phyloP scores from a whole-genome alignment of 2,797 vertebrate species.

The Hippocampus kuda region DNA sequence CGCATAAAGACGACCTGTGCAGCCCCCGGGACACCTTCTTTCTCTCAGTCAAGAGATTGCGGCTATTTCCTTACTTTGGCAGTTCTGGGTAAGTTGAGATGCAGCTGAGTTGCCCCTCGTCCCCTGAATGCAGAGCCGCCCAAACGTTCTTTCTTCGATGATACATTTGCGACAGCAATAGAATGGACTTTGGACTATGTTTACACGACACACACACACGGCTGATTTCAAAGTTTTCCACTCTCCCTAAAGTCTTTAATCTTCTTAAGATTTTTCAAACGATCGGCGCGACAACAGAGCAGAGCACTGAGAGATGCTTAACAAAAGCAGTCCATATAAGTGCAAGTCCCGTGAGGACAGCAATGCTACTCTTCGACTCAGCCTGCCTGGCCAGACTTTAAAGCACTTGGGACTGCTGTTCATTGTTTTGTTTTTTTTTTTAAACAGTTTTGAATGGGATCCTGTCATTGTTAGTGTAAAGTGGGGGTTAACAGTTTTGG shows the following conservation, averaged over 20 bases:
- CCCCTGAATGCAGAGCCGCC: constrained; percentile 12
- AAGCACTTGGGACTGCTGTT: constrained; percentile 43
- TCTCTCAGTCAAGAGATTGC: constrained; percentile 5
- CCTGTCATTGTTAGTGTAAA: constrained; percentile 49
- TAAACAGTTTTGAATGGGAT: constrained; percentile 58
- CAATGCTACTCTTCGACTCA: constrained; percentile 21
- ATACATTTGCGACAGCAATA: not conserved
- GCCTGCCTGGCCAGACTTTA: constrained; percentile 48
- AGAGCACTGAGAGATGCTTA: constrained; percentile 25
- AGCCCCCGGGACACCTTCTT: constrained; percentile 13
- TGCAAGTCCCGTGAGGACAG: constrained; percentile 40
- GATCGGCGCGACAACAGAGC: constrained; percentile 2
- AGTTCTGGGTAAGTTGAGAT: constrained; percentile 35
- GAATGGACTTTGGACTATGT: not conserved
- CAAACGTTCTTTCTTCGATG: not conserved
- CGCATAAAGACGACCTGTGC: constrained; percentile 15
- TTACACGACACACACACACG: not conserved
- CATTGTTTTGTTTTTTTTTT: constrained; percentile 30
- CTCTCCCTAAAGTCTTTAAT: constrained; percentile 8
- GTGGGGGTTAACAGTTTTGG: constrained; percentile 43
- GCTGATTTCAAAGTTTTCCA: not conserved
- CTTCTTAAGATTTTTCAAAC: not conserved
- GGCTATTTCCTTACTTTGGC: constrained; percentile 10
- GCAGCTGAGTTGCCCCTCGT: constrained; percentile 13
- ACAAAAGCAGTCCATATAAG: constrained; percentile 48